Conservation (phyloP, 2,888 invertebrate species). For the Proisotoma minuta region DNA sequence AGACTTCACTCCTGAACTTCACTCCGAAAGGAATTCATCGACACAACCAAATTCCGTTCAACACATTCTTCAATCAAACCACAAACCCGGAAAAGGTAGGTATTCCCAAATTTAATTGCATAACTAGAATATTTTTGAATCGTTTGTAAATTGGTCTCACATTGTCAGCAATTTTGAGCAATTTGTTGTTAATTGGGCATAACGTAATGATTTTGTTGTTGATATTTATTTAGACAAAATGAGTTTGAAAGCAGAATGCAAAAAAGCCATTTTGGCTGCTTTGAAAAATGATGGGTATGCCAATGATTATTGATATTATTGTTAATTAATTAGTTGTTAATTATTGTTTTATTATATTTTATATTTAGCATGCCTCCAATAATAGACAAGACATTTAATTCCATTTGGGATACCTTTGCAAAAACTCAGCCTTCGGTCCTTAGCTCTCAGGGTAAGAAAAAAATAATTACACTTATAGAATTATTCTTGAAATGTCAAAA, state of each 20-base stretch:
- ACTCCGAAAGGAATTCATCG: conserved; percentile 15
- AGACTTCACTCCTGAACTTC: conserved; percentile 24
- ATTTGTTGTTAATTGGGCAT: neutral
- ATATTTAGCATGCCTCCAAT: conserved; percentile 39
- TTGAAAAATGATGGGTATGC: conserved; percentile 36
- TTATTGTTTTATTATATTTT: no score
- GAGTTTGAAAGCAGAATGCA: conserved; percentile 40
- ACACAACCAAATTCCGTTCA: neutral
- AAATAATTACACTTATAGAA: no score
- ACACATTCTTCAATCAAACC: neutral
- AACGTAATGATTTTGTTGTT: neutral
- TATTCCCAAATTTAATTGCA: neutral
- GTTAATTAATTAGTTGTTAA: neutral
- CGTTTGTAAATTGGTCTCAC: neutral
- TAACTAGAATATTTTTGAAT: neutral
- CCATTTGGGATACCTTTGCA: conserved; percentile 45
- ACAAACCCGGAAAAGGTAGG: conserved; percentile 8
- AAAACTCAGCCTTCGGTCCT: conserved; percentile 45
- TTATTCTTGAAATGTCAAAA: no score
- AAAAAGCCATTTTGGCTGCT: conserved; percentile 34
- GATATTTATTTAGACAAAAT: conserved; percentile 18
- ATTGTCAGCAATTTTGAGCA: neutral
- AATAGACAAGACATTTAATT: conserved; percentile 38
- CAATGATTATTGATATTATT: neutral
- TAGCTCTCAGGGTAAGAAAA: conserved; percentile 40